These are phyloP conservation scores for Cheilosia vulpina DNA, from an alignment of 2,888 invertebrate species.

Conservation along the genomic window DNA sequence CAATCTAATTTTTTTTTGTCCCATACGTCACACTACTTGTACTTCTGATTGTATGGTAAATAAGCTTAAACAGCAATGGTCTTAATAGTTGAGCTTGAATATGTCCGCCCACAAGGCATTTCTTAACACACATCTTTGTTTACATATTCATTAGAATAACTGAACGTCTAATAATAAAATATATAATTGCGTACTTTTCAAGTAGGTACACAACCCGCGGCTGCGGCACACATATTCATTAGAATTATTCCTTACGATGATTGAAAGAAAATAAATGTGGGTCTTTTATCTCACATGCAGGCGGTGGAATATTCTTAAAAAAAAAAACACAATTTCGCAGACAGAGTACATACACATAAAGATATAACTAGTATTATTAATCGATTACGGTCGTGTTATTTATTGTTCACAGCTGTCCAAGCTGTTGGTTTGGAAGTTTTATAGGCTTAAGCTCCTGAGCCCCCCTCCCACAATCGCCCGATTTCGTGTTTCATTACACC, in stretches of 20 bases:
- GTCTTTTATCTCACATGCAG: not conserved
- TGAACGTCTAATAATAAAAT: not conserved
- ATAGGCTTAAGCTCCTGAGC: too few relatives aligned
- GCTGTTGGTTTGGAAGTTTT: too few relatives aligned
- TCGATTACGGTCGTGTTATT: not conserved
- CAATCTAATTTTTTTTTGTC: not conserved
- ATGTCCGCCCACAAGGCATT: constrained; percentile 44
- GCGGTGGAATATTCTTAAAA: not conserved
- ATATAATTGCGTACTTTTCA: constrained; percentile 8
- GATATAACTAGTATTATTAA: not conserved
- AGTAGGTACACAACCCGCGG: constrained; percentile 18
- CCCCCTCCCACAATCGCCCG: too few relatives aligned
- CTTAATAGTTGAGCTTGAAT: constrained; percentile 15
- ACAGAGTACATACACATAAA: too few relatives aligned
- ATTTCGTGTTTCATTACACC: constrained; percentile 4
- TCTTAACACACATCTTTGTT: constrained; percentile 39
- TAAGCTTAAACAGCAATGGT: not conserved
- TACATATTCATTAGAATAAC: constrained; percentile 21
- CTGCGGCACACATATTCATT: not conserved
- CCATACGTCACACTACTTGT: not conserved
- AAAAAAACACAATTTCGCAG: not conserved
- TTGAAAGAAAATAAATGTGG: constrained; percentile 12
- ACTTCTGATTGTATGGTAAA: constrained; percentile 11
- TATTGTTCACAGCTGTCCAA: too few relatives aligned
- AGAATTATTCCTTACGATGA: constrained; percentile 2